Conservation (phyloP, 2,797 vertebrate species). For the Vespertilio murinus region DNA sequence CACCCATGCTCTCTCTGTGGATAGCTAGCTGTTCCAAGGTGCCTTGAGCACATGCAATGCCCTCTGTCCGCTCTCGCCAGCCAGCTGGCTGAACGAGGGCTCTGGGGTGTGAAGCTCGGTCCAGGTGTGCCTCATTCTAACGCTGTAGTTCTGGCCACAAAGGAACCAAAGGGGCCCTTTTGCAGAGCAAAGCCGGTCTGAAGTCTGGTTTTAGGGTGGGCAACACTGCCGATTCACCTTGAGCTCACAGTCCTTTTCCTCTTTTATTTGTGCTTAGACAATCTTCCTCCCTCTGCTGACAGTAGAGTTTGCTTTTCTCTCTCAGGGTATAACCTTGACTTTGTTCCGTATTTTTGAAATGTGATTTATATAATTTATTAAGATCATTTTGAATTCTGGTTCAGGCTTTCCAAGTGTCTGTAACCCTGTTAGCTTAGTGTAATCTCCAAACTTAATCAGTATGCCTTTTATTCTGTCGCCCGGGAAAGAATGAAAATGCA, state of each 20-base stretch:
- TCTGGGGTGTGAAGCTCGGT: neutral
- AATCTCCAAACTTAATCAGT: constrained; percentile 57
- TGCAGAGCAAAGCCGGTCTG: neutral
- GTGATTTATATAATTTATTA: constrained; percentile 71
- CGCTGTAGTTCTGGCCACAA: neutral
- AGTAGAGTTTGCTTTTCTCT: neutral
- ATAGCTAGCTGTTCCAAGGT: neutral
- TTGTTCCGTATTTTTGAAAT: constrained; percentile 54
- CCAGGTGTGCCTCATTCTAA: neutral
- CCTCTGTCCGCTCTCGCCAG: neutral
- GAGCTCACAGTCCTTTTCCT: neutral
- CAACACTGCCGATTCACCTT: neutral
- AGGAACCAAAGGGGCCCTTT: neutral
- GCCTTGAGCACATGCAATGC: neutral
- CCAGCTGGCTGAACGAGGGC: neutral
- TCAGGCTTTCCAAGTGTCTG: constrained; percentile 51
- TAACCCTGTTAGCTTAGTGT: constrained; percentile 55
- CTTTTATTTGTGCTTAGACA: neutral
- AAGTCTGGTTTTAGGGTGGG: neutral
- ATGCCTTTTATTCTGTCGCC: constrained; percentile 47
- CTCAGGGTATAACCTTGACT: constrained; percentile 62
- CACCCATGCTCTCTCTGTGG: neutral
- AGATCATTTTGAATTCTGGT: constrained; percentile 62
- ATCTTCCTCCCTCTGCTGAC: neutral
- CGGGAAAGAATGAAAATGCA: constrained; percentile 46